A percentile compares a stretch with the other conserved stretches of the same genome.
Evolutionary conservation across 2,113 vertebrate species (phyloP).

Genomic region (Mugil cephalus): DNA sequence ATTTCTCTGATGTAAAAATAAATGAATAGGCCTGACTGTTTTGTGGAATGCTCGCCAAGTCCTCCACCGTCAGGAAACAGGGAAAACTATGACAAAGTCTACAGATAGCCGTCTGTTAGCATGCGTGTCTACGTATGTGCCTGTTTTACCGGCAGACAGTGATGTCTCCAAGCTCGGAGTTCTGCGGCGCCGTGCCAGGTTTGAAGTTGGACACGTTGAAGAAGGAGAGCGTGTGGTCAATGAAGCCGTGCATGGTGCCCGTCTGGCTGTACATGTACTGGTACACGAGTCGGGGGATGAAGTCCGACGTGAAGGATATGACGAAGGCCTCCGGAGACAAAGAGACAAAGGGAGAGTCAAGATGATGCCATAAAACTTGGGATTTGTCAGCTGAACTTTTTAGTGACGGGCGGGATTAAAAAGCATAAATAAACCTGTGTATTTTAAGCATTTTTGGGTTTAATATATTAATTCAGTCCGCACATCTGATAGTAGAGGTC

Average conservation of each 20-base stretch:
- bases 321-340: conserved; percentile 90
- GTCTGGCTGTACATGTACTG: conserved; percentile 93
- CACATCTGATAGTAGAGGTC: neutral
- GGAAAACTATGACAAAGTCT: too few relatives aligned
- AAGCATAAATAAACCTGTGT: neutral
- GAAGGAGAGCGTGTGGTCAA: conserved; percentile 96
- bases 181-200: conserved; percentile 87
- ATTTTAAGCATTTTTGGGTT: too few relatives aligned
- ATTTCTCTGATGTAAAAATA: conserved; percentile 24
- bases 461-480: neutral
- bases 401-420: neutral
- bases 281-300: conserved; percentile 96
- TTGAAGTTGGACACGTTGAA: conserved; percentile 95
- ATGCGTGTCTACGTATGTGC: conserved; percentile 1
- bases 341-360: conserved; percentile 2
- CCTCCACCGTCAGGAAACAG: neutral
- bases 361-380: neutral
- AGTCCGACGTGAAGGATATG: conserved; percentile 96
- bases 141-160: conserved; percentile 90
- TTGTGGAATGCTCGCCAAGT: neutral
- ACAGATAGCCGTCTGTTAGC: neutral
- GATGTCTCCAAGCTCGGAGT: conserved; percentile 84
- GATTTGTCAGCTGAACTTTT: neutral
- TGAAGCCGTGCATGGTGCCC: conserved; percentile 95
- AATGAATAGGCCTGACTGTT: conserved; percentile 9